Conservation (phyloP, 2,888 invertebrate genomes). For the Trichopria drosophilae region DNA sequence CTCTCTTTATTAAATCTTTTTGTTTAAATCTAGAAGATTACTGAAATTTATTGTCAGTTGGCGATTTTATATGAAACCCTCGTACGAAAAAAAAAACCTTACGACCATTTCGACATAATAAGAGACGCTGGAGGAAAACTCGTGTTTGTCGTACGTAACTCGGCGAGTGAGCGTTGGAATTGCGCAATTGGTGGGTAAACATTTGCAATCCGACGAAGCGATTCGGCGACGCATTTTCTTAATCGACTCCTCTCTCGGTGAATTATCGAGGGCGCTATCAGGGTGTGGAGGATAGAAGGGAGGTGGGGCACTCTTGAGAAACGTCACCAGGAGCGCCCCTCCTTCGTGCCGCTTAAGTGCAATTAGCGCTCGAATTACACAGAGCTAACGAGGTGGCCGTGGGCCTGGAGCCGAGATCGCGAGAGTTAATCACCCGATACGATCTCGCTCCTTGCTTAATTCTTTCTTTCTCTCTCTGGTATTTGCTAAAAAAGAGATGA, state of each 20-base stretch:
- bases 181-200: no score
- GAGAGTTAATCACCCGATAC: conserved; percentile 54
- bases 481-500: background rate
- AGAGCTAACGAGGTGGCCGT: conserved; percentile 53
- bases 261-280: background rate
- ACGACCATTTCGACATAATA: no score
- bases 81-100: no score
- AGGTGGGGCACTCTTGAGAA: conserved; percentile 13
- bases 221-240: conserved; percentile 19
- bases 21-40: no score
- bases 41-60: no score
- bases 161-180: no score
- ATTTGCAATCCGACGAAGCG: conserved; percentile 22
- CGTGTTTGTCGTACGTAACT: no score
- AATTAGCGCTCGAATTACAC: conserved; percentile 57
- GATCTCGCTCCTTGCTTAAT: no score
- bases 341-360: conserved; percentile 46
- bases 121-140: no score
- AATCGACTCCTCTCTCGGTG: conserved; percentile 1
- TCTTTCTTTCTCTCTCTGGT: conserved; percentile 15
- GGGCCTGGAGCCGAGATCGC: conserved; percentile 42
- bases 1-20: no score
- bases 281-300: background rate
- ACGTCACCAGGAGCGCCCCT: no score
- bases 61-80: no score